Evolutionary conservation across 2,797 vertebrate species (phyloP), one percentile per base, ranked within the genome.

Genomic region (Pangasius djambal): DNA sequence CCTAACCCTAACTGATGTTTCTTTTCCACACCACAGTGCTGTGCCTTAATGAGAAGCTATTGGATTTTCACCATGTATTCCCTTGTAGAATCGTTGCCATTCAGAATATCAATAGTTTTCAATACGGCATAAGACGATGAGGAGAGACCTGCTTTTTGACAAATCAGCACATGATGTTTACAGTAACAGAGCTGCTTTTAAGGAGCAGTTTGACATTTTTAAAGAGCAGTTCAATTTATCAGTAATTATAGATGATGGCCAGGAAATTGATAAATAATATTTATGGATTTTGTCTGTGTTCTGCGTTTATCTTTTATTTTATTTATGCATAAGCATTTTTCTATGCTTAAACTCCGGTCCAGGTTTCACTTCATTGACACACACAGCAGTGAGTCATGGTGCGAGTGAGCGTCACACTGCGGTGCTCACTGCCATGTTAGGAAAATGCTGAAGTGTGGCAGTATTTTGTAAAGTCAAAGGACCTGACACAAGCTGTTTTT

Each of bases 11-110:
- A n/a, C 31, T 89, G 77, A 78, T 88, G 86, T 91, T 89, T 91
- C 65, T n/a, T 44, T 77, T 70, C 78, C 63, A 81, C 44, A 63
- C 57, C 69, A 84, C 34, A 34, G 82, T 28, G 9, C 8, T 44
- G n/a, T 67, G 57, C 57, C 55, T 85, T 90, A 89, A 90, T 90
- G 77, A 89, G 86, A 74, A 81, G 67, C 74, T 83, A 79, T 82
- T 86, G 61, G 88, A 89, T 84, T 75, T 79, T 44, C 67, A 59
- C 63, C 59, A 61, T 61, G 57, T 15, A 85, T 52, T 70, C 77
- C n/a, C 55, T 48, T 65, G 70, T 57, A 67, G 72, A 88, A 86
- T 78, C 83, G 55, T 63, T 81, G 83, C 69, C 78, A 87, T 89
- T 87, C 85, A 88, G 40, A 67, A 87, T 82, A 87, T 89, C 72